Base-by-base conservation (phyloP, 1,140 invertebrate species). In the Bombus turneri region DNA sequence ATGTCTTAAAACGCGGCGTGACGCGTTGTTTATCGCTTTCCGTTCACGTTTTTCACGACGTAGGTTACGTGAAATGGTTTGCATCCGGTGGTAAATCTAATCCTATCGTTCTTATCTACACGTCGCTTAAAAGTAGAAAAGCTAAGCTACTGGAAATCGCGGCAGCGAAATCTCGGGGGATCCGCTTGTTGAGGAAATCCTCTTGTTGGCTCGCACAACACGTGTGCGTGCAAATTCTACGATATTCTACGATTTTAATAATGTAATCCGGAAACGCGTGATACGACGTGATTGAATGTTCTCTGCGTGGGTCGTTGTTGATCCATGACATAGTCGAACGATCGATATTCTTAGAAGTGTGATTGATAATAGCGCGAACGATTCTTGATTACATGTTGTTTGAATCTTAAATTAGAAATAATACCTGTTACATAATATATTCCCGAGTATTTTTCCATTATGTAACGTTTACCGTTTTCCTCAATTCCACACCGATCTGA, bases 21-120 rank as follows among this genome's bases (percentile, higher is more conserved):
- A 87, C 88, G 88, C 74, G 71, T 87, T 83, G 89, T 90, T 90
- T 87, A 90, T 90, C 88, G 89, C 74, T 90, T 86, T 90, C 79
- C 80, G 12, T 43, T 84, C 82, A 76, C 34, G 62, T 90, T 87
- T 87, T 90, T 66, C 88, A 41, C 15, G 15, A 64, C 53, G 41
- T 62, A 41, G 75, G 79, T 79, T 85, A 89, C 64, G 82, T 71
- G 88, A 85, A 90, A 89, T 74, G 77, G 62, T 86, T 78, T 53
- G 78, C 85, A 78, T 89, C 41, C 71, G 10, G 8, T 13, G 79
- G 74, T 83, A 89, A 87, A 90, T 87, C 83, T 86, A 90, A 90
- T 53, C 47, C 47, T 88, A 82, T 85, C 88, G 82, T 90, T 87
- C 72, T 90, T 90, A 83, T 69, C 64, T 83, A 62, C 81, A 74